Conservation (phyloP, 2,113 vertebrate genomes). For the Mustela lutreola region DNA sequence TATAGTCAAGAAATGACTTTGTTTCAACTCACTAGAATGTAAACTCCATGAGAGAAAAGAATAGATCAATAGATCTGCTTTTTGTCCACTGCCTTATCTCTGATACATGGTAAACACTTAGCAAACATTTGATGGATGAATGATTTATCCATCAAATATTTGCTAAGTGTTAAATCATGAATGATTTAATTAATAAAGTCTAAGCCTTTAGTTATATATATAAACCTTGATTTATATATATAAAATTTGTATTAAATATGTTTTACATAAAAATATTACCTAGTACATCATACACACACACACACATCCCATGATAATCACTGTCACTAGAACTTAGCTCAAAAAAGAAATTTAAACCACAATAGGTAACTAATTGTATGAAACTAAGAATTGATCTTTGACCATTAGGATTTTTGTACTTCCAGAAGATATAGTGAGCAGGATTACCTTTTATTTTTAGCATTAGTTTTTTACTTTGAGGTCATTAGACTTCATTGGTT, state of each 20-base stretch:
- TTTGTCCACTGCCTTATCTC: background rate
- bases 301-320: background rate
- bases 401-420: background rate
- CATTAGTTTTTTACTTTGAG: background rate
- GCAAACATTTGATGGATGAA: background rate
- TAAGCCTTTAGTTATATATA: background rate
- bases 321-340: background rate
- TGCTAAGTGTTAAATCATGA: too few species aligned
- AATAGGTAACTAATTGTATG: background rate
- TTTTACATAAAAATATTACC: background rate
- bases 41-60: background rate
- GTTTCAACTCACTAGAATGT: background rate
- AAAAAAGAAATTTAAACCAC: background rate
- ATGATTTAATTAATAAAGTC: background rate
- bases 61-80: fast-evolving
- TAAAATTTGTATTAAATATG: background rate
- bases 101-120: background rate
- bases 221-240: background rate
- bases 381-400: background rate
- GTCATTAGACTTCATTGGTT: background rate
- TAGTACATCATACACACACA: background rate
- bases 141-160: background rate
- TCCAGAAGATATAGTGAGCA: background rate
- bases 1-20: background rate
- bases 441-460: background rate